Evolutionary conservation across 2,113 vertebrate species (phyloP).

Genomic region (Taxidea taxus): DNA sequence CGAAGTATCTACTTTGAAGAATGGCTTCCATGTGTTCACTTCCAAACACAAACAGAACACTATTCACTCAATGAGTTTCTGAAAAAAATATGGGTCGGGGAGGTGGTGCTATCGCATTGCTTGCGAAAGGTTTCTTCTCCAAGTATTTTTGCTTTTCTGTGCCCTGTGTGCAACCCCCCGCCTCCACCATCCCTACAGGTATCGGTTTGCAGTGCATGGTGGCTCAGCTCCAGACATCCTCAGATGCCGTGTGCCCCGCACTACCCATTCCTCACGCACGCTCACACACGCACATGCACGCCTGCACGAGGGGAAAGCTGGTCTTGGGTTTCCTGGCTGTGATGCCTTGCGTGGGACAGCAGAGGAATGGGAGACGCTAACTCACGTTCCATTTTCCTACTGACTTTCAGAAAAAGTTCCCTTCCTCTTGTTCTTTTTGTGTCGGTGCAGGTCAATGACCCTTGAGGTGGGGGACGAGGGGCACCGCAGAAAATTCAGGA

Average conservation of each 20-base stretch:
- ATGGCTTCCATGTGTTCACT: not conserved
- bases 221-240: not conserved
- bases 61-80: not conserved
- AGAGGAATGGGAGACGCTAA: not conserved
- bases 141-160: not conserved
- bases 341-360: no score
- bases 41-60: not conserved
- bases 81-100: not conserved
- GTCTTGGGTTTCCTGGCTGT: not conserved
- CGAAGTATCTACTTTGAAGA: not conserved
- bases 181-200: not conserved
- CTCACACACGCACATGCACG: not conserved
- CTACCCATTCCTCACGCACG: no score
- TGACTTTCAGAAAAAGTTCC: not conserved
- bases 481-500: not conserved
- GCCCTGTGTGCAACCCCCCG: no score
- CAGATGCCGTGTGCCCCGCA: not conserved
- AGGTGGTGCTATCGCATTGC: fast-evolving
- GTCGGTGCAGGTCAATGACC: not conserved
- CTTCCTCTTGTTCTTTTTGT: not conserved
- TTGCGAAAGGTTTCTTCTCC: not conserved
- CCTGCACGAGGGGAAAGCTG: not conserved
- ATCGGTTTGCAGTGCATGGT: not conserved
- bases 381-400: not conserved
- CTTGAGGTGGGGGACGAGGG: fast-evolving